phyloP scores from a whole-genome alignment of 2,113 vertebrate species.

The Otocyon megalotis region DNA sequence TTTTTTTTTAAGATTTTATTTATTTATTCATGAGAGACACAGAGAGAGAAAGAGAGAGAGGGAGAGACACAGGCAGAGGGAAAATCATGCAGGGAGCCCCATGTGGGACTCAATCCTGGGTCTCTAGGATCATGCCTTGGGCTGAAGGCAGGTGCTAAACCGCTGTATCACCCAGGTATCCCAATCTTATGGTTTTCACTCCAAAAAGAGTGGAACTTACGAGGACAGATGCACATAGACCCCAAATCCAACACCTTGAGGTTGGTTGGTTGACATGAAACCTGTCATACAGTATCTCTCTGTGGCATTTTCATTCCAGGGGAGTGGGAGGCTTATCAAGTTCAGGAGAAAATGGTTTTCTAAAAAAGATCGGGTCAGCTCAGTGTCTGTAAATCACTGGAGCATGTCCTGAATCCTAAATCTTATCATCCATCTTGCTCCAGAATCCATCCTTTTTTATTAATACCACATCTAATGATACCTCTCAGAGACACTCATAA shows the following conservation, averaged over 20 bases:
- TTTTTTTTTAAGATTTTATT: too few species aligned
- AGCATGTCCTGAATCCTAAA: constrained; percentile 56
- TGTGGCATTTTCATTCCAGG: neutral
- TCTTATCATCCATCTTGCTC: constrained; percentile 4
- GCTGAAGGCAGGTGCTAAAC: too few species aligned
- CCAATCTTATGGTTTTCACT: neutral
- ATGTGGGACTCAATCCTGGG: too few species aligned
- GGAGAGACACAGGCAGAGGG: too few species aligned
- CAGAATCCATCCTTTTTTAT: neutral
- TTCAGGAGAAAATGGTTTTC: constrained; percentile 61
- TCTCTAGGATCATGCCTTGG: too few species aligned
- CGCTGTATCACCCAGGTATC: too few species aligned
- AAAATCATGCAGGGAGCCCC: too few species aligned
- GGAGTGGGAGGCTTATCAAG: neutral
- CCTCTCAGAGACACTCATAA: neutral
- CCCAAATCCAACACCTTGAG: neutral
- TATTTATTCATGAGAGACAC: too few species aligned
- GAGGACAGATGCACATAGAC: neutral
- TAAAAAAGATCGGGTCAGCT: constrained; percentile 36
- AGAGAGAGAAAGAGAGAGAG: too few species aligned
- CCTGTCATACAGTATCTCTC: neutral
- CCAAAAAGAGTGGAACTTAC: neutral
- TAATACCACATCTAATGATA: neutral
- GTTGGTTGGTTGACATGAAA: neutral
- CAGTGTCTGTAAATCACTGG: constrained; percentile 19